Percentiles rank a stretch among this genome's conserved stretches.
phyloP scores from a whole-genome alignment of 2,113 vertebrate genomes.

The Vulpes ferrilata region DNA sequence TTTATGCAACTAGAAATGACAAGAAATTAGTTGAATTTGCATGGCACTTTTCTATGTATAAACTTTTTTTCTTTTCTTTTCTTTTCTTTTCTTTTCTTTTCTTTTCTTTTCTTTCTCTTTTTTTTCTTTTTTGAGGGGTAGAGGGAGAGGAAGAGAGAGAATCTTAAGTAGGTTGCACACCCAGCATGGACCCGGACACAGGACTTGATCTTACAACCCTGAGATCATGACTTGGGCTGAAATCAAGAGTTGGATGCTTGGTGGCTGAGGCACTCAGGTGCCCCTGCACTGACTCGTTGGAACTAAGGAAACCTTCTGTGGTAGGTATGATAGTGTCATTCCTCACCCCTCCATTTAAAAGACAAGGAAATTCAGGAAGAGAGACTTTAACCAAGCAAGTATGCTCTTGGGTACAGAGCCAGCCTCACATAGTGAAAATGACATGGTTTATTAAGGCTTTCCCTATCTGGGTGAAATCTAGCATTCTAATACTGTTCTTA shows the following conservation, averaged over 20 bases:
- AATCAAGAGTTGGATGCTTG: background rate
- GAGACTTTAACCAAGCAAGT: background rate
- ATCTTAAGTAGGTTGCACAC: background rate
- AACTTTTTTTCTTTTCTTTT: background rate
- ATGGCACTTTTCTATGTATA: conserved; percentile 3
- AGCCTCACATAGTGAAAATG: background rate
- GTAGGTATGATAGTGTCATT: background rate
- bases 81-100: no score
- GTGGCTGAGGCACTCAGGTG: background rate
- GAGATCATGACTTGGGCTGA: background rate
- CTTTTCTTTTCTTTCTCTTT: no score
- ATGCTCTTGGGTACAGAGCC: background rate
- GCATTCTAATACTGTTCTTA: background rate
- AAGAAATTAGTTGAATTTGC: background rate
- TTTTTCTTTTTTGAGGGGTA: background rate
- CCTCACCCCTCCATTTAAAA: background rate
- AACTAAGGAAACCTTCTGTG: background rate
- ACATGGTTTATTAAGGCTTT: background rate
- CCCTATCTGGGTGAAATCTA: background rate
- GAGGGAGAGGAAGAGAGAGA: background rate
- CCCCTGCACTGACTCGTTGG: background rate
- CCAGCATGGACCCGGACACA: background rate
- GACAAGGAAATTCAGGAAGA: background rate
- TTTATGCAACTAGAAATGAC: background rate
- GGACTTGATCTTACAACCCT: background rate